phyloP scores from a whole-genome alignment of 1,140 invertebrate species.

The Drosophila arizonae region DNA sequence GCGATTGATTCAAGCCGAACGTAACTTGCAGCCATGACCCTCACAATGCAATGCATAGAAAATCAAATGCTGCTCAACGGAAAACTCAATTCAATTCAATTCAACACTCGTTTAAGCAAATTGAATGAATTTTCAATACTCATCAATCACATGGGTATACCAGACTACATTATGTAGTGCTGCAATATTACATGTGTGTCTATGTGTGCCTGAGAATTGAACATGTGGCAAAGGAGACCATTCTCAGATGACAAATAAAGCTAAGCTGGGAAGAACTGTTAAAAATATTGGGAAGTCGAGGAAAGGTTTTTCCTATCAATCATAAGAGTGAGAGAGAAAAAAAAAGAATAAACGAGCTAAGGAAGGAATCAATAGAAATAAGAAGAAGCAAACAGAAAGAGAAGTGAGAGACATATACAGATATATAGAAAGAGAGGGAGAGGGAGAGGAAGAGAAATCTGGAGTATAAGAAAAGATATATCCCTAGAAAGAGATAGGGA shows the following conservation, averaged over 20 bases:
- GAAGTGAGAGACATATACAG: too few species aligned
- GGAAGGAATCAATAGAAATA: background rate
- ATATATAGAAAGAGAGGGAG: too few species aligned
- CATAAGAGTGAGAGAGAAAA: background rate
- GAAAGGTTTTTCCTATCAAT: too few species aligned
- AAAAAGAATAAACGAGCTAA: background rate
- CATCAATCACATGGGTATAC: background rate
- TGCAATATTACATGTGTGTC: background rate
- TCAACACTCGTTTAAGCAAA: slow-evolving; percentile 28
- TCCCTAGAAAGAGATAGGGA: too few species aligned
- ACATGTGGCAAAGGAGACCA: too few species aligned
- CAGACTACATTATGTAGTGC: background rate
- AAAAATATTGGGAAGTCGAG: too few species aligned
- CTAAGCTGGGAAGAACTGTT: background rate
- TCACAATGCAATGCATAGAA: slow-evolving; percentile 61
- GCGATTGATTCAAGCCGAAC: slow-evolving; percentile 32
- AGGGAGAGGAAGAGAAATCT: background rate
- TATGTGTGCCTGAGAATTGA: too few species aligned
- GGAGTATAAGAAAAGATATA: too few species aligned
- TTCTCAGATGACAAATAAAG: too few species aligned
- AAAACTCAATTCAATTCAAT: slow-evolving; percentile 13
- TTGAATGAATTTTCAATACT: slow-evolving; percentile 30
- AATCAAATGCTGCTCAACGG: slow-evolving; percentile 50
- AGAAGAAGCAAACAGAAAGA: too few species aligned
- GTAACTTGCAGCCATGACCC: slow-evolving; percentile 20